Evolutionary conservation across 2,113 vertebrate species (phyloP), one percentile per base, ranked within the genome.

Genomic region (Alces alces): DNA sequence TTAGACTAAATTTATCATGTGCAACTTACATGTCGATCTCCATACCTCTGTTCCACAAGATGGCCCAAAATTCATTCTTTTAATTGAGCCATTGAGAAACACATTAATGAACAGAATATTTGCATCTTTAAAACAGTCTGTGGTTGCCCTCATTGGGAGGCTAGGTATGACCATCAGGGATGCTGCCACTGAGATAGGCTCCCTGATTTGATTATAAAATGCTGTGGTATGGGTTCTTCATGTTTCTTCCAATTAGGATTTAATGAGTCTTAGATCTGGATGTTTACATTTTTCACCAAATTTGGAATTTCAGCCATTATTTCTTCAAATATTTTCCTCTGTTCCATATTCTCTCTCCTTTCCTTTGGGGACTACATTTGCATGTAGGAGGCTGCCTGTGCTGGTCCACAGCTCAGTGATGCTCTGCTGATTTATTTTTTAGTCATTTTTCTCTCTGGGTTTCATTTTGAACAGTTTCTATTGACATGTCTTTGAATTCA

Each of bases 381-480:
- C 4, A 54, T 25, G 1, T 1, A 33, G 13, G 39, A 80, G 43
- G 60, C 66, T 66, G 3, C 39, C 16, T 70, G 27, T 43, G 17
- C 15, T 47, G 84, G 33, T 70, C 5, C 70, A 55, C 23, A 52
- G 33, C 4, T 86, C n/a, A 47, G 3, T 82, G 39, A 95, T 47
- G n/a, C 16, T 80, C 39, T 91, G 52, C 33, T 87, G 52, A 78
- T 47, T 39, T 45, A 25, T 82, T 47, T 86, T 76, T n/a, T 17
- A 80, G 73, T 66, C 16, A 36, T 55, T 95, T 76, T 93, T 85
- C 25, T 80, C 28, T 79, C 16, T 91, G 6, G 43, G 43, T 96
- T 97, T 91, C 45, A 94, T 96, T 88, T 85, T 54, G 28, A 92
- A 85, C 50, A 57, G 50, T 88, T 94, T 94, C 39, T 87, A 45